These are phyloP conservation scores for Pangasius macronema DNA, from an alignment of 2,797 vertebrate genomes.

Conservation along the genomic window DNA sequence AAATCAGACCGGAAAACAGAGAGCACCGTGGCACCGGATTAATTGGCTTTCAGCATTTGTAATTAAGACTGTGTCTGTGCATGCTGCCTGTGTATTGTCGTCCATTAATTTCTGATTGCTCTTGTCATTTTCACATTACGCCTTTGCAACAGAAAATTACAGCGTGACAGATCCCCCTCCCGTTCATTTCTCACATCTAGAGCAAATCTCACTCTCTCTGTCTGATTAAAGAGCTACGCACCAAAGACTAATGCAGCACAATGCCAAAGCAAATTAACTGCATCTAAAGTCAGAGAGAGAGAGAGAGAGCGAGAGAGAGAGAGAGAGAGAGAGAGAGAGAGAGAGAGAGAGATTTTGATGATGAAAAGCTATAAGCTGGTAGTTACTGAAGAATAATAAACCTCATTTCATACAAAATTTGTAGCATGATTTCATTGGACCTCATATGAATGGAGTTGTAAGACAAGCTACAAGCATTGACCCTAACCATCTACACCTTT, in stretches of 20 bases:
- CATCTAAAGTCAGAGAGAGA: neutral
- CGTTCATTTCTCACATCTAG: slow-evolving; percentile 36
- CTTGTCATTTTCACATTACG: slow-evolving; percentile 58
- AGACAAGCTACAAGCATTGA: neutral
- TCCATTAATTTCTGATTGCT: slow-evolving; percentile 61
- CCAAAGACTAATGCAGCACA: slow-evolving; percentile 19
- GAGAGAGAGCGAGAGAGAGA: neutral
- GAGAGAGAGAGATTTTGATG: neutral
- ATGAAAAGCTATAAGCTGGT: neutral
- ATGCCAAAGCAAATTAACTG: slow-evolving; percentile 38
- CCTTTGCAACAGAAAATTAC: slow-evolving; percentile 54
- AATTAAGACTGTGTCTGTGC: slow-evolving; percentile 68
- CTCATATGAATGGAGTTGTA: no score
- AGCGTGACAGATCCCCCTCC: slow-evolving; percentile 53
- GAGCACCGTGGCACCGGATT: slow-evolving; percentile 69
- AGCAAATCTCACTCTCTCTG: slow-evolving; percentile 38
- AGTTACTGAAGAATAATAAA: slow-evolving; percentile 3
- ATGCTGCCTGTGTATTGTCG: slow-evolving; percentile 61
- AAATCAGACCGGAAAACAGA: slow-evolving; percentile 73
- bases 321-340: neutral
- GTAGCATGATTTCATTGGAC: neutral
- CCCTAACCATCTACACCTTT: neutral
- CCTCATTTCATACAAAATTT: neutral
- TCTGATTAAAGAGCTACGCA: slow-evolving; percentile 52
- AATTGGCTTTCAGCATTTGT: slow-evolving; percentile 73